Conservation (phyloP, 2,888 invertebrate species). For the Calameuta filiformis region DNA sequence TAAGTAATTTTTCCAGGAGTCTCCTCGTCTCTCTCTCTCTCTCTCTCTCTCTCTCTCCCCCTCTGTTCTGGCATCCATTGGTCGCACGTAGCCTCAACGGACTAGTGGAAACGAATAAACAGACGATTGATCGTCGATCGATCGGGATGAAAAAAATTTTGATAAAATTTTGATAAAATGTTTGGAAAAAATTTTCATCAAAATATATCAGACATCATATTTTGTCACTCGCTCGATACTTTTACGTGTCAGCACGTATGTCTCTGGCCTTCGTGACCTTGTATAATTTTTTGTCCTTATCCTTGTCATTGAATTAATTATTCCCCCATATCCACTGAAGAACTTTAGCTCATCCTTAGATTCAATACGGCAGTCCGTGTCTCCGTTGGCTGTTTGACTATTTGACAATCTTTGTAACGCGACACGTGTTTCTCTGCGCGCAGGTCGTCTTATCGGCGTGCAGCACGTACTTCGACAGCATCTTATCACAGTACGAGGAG, state of each 20-base stretch:
- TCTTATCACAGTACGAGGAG: slow-evolving; percentile 84
- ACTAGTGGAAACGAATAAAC: neutral
- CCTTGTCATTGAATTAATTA: neutral
- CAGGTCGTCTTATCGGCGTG: slow-evolving; percentile 92
- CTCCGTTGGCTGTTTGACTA: neutral
- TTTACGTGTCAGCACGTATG: neutral
- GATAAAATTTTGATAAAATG: too few species aligned
- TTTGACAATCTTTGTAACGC: neutral
- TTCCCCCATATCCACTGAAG: neutral
- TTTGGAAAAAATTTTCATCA: too few species aligned
- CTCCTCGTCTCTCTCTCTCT: slow-evolving; percentile 2
- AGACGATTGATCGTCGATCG: too few species aligned
- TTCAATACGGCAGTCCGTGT: neutral
- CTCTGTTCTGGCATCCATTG: too few species aligned
- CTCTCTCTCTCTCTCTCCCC: neutral
- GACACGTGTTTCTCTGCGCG: slow-evolving; percentile 26
- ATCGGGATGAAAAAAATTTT: too few species aligned
- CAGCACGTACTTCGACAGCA: slow-evolving; percentile 89
- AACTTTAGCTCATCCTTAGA: neutral
- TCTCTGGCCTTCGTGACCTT: neutral
- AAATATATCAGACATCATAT: too few species aligned
- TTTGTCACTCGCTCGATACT: too few species aligned
- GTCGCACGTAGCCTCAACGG: too few species aligned
- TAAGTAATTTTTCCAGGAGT: neutral
- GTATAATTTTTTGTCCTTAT: neutral